These are phyloP conservation scores for Bucco capensis DNA, from an alignment of 2,113 vertebrate species.

Conservation along the genomic window DNA sequence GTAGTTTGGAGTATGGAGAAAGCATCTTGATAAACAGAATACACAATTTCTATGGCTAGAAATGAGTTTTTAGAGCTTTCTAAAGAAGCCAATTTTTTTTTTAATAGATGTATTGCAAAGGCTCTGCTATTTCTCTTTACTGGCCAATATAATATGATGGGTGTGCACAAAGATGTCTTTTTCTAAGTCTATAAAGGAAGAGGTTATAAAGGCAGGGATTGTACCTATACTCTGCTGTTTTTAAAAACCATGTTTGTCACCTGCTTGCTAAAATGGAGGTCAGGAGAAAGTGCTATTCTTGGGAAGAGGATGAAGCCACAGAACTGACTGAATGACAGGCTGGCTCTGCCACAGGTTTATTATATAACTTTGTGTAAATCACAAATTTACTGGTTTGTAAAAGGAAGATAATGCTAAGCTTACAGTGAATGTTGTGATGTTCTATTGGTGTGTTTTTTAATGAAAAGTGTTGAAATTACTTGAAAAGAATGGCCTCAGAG, in stretches of 20 bases:
- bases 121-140: neutral
- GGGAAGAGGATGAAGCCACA: neutral
- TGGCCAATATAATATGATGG: neutral
- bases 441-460: neutral
- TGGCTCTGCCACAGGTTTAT: neutral
- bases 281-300: neutral
- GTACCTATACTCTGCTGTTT: neutral
- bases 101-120: neutral
- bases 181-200: neutral
- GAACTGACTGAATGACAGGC: neutral
- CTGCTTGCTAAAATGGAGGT: neutral
- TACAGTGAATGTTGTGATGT: neutral
- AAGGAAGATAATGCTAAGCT: neutral
- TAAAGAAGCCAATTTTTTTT: neutral
- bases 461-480: neutral
- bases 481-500: neutral
- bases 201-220: neutral
- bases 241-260: neutral
- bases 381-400: neutral
- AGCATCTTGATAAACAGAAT: constrained; percentile 5
- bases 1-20: neutral
- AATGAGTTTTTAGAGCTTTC: constrained; percentile 34
- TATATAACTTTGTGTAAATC: neutral
- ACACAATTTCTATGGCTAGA: neutral
- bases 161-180: neutral